A percentile compares a stretch with the other conserved stretches of the same genome.
These are phyloP conservation scores for Parnassius mnemosyne DNA, from an alignment of 2,888 invertebrate genomes.

Conservation along the genomic window DNA sequence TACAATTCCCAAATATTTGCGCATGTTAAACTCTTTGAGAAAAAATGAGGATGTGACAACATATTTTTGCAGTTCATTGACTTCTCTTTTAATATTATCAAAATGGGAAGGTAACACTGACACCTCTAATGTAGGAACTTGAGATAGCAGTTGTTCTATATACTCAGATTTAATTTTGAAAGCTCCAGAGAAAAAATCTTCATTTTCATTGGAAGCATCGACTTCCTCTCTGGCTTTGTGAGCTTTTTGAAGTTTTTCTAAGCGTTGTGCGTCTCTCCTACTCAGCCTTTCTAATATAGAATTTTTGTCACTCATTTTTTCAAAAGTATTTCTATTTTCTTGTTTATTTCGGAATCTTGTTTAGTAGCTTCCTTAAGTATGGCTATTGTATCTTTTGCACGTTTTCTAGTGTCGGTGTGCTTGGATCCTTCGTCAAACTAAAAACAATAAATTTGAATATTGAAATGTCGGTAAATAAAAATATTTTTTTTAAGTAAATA, in stretches of 20 bases:
- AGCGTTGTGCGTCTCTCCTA: constrained; percentile 83
- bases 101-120: constrained; percentile 81
- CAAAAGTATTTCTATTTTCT: constrained; percentile 69
- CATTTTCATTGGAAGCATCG: constrained; percentile 83
- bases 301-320: constrained; percentile 72
- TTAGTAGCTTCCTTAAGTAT: constrained; percentile 74
- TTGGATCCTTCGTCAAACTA: constrained; percentile 63
- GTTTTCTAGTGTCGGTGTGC: constrained; percentile 58
- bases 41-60: constrained; percentile 90
- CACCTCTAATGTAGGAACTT: constrained; percentile 72
- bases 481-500: too few relatives aligned
- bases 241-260: constrained; percentile 83
- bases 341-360: constrained; percentile 64
- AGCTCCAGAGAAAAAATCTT: constrained; percentile 85
- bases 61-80: constrained; percentile 88
- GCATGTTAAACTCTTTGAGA: constrained; percentile 89
- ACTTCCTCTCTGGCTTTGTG: constrained; percentile 82
- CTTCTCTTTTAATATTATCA: constrained; percentile 85
- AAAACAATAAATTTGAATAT: constrained; percentile 26
- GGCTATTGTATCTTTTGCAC: constrained; percentile 49
- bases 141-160: constrained; percentile 82
- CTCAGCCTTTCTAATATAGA: constrained; percentile 70
- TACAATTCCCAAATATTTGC: constrained; percentile 87
- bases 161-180: constrained; percentile 84
- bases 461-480: too few relatives aligned